Percentiles rank a stretch among this genome's conserved stretches.
Conservation (phyloP, 2,888 invertebrate genomes). For the Thymelicus acteon region DNA sequence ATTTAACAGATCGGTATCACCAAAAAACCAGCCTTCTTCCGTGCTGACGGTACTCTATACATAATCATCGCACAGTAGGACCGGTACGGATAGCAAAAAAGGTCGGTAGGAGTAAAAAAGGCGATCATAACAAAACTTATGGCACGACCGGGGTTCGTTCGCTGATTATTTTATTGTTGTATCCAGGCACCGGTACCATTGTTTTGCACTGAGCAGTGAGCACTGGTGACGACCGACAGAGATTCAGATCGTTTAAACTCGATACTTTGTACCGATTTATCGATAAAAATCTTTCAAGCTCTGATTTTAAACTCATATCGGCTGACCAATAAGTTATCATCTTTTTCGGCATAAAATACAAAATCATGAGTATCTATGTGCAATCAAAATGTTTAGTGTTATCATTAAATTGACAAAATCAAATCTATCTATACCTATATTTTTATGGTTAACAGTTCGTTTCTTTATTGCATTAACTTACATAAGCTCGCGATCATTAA, state of each 20-base stretch:
- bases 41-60: slow-evolving; percentile 55
- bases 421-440: too few relatives aligned
- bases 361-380: too few relatives aligned
- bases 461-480: too few relatives aligned
- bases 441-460: too few relatives aligned
- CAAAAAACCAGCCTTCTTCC: slow-evolving; percentile 9
- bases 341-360: too few relatives aligned
- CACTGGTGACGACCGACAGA: neutral
- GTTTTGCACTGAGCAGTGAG: slow-evolving; percentile 39
- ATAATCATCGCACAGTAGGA: slow-evolving; percentile 70
- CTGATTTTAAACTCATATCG: too few relatives aligned
- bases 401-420: too few relatives aligned
- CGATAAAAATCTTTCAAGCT: neutral
- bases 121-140: slow-evolving; percentile 60
- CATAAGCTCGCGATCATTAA: too few relatives aligned
- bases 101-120: slow-evolving; percentile 64
- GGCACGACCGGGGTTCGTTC: slow-evolving; percentile 59
- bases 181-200: slow-evolving; percentile 44
- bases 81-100: slow-evolving; percentile 67
- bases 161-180: slow-evolving; percentile 67
- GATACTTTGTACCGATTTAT: slow-evolving; percentile 20
- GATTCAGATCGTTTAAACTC: neutral
- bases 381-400: too few relatives aligned
- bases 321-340: too few relatives aligned
- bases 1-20: slow-evolving; percentile 1